Base-by-base conservation (phyloP, 2,113 vertebrate genomes). In the Rhea pennata region DNA sequence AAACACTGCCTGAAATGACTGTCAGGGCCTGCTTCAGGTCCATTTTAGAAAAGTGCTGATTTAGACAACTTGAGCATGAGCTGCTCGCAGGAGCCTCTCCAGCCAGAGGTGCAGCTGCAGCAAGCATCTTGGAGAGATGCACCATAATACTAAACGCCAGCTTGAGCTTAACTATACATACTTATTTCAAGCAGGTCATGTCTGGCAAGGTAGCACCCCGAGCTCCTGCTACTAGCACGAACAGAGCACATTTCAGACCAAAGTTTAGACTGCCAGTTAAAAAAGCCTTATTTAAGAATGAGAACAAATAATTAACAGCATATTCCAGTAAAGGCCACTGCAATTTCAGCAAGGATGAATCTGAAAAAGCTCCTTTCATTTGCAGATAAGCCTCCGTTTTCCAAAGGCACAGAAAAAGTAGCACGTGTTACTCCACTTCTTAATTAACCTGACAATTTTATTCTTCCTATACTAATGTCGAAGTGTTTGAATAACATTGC, bases 91-190 rank as follows among this genome's bases (percentile, higher is more conserved):
- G 48, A 92, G n/a, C 29, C 31, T 84, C 79, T 92, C 72, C 72
- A 84, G 76, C 54, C 54, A 3, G 3, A 88, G 72, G 61, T 71
- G 61, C 90, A 93, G 85, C 86, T 86, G 78, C 77, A 81, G 48
- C 48, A 82, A 82, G 87, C 88, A 90, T 85, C 85, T 93, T 93
- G 88, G 88, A 71, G 59, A 75, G 48, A 83, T 48, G 44, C 54
- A 13, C 71, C 48, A 71, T 33, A 82, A 85, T 83, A 62, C 19
- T 48, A n/a, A 79, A 83, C 15, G 6, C 50, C 58, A 58, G 31
- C 70, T 51, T 69, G 14, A 75, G 31, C 44, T 77, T 81, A 36
- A 48, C 31, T 51, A 39, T 53, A 64, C 27, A 27, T 22, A 70
- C 50, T 88, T 16, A 79, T 80, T 90, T 88, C 88, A 90, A 83